Evolutionary conservation across 2,888 invertebrate species (phyloP).

Genomic region (Cyaniris semiargus): DNA sequence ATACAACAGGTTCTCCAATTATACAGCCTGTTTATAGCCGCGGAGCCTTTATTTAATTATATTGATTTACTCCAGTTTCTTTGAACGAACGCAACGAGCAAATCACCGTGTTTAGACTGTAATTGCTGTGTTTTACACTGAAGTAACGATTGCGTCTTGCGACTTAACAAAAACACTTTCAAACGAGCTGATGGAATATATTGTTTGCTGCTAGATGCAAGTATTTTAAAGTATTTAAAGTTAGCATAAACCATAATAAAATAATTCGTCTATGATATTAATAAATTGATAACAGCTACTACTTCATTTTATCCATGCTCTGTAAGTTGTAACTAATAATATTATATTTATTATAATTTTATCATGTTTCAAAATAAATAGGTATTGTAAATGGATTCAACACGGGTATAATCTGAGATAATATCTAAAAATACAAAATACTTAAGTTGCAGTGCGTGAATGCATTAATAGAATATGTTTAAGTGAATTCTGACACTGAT

Average conservation of each 20-base stretch:
- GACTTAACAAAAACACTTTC: neutral
- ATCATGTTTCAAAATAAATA: neutral
- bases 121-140: neutral
- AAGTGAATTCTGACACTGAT: slow-evolving; percentile 59
- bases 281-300: no score
- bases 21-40: slow-evolving; percentile 24
- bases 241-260: no score
- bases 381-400: slow-evolving; percentile 38
- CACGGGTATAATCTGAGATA: slow-evolving; percentile 22
- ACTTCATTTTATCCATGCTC: neutral
- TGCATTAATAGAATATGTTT: slow-evolving; percentile 45
- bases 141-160: neutral
- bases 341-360: neutral
- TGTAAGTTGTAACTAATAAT: neutral
- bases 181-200: neutral
- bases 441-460: slow-evolving; percentile 39
- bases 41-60: slow-evolving; percentile 50
- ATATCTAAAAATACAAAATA: slow-evolving; percentile 30
- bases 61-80: slow-evolving; percentile 47
- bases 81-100: neutral
- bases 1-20: slow-evolving; percentile 45
- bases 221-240: no score
- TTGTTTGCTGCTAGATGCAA: no score
- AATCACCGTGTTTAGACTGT: neutral
- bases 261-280: no score